phyloP scores from a whole-genome alignment of 35 echinoderm and acorn worm genomes.

The Strongylocentrotus purpuratus region DNA sequence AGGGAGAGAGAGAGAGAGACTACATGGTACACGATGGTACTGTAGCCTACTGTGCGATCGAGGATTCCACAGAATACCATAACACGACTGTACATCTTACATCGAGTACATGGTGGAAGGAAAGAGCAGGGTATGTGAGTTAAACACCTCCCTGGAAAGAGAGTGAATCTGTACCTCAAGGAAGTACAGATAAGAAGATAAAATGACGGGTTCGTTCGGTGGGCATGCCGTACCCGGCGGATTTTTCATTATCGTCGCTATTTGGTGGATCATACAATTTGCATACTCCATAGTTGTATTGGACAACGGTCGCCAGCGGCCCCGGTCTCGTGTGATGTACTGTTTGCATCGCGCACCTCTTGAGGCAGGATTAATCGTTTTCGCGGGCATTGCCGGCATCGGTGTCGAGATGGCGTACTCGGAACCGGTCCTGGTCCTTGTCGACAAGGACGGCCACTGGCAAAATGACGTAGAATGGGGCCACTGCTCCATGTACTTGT shows the following conservation, averaged over 20 bases:
- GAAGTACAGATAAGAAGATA: not conserved
- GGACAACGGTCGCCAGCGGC: constrained; percentile 67
- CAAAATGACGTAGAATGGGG: constrained; percentile 77
- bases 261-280: constrained; percentile 96
- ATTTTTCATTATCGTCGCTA: constrained; percentile 82
- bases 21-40: too few species aligned
- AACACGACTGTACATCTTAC: not conserved
- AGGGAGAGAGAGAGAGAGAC: too few species aligned
- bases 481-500: constrained; percentile 94
- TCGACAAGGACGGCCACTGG: constrained; percentile 69
- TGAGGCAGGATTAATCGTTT: constrained; percentile 68
- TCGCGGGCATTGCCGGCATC: constrained; percentile 70
- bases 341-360: constrained; percentile 65
- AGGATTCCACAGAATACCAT: not conserved
- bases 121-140: too few species aligned
- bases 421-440: constrained; percentile 59
- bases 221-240: constrained; percentile 89
- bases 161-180: not conserved
- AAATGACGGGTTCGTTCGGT: constrained; percentile 87
- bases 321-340: constrained; percentile 51
- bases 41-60: not conserved
- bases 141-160: too few species aligned
- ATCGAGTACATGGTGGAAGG: not conserved
- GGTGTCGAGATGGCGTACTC: constrained; percentile 84
- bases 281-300: constrained; percentile 68